phyloP scores from a whole-genome alignment of 2,888 invertebrate species.

The Leptopterna dolabrata region DNA sequence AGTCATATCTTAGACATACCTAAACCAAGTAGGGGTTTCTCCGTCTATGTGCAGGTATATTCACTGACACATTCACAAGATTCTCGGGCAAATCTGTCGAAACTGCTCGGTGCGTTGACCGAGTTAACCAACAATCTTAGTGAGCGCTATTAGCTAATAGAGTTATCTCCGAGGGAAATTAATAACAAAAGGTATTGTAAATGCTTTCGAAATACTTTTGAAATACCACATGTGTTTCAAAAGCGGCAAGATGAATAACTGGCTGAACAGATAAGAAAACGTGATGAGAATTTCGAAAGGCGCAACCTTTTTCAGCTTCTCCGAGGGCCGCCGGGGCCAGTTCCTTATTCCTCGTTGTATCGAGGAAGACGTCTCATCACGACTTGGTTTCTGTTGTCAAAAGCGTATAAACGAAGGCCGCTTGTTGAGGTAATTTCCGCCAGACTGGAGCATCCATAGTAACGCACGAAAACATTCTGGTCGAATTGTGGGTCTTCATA shows the following conservation, averaged over 20 bases:
- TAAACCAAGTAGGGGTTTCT: too few relatives aligned
- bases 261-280: not conserved
- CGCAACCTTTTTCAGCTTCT: not conserved
- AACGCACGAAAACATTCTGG: too few relatives aligned
- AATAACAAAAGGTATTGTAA: not conserved
- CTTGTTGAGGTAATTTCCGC: too few relatives aligned
- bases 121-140: not conserved
- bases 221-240: not conserved
- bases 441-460: too few relatives aligned
- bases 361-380: not conserved
- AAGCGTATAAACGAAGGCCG: too few relatives aligned
- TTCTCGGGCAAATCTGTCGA: not conserved
- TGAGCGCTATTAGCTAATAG: not conserved
- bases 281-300: slow-evolving; percentile 6
- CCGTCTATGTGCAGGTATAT: too few relatives aligned
- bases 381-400: not conserved
- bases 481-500: too few relatives aligned
- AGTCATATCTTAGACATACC: too few relatives aligned
- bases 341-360: not conserved
- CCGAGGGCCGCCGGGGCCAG: not conserved
- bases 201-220: not conserved
- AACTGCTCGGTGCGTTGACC: not conserved
- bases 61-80: too few relatives aligned
- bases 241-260: not conserved
- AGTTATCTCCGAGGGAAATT: slow-evolving; percentile 20